Evolutionary conservation across 2,113 vertebrate species (phyloP).

Genomic region (Canis aureus): DNA sequence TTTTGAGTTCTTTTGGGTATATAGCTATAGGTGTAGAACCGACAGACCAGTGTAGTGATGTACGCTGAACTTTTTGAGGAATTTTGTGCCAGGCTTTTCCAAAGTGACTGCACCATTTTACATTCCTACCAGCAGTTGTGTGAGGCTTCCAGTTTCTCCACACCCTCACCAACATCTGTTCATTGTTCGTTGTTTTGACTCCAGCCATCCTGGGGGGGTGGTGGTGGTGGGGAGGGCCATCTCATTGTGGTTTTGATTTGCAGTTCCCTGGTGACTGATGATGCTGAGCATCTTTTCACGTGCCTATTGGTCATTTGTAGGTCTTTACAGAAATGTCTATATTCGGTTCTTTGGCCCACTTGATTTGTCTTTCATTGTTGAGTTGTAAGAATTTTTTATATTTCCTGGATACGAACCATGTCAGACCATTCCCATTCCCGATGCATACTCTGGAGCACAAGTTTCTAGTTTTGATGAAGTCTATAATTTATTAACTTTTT

Average conservation of each 20-base stretch:
- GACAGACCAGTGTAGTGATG: neutral
- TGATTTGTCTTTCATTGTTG: neutral
- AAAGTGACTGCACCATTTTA: neutral
- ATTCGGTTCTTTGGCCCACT: neutral
- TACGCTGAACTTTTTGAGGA: neutral
- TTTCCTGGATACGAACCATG: neutral
- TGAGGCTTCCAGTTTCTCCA: neutral
- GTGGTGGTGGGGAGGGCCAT: neutral
- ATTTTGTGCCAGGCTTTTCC: neutral
- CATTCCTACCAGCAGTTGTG: neutral
- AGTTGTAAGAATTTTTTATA: neutral
- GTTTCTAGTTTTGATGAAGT: neutral
- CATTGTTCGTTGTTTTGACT: neutral
- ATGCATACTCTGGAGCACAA: neutral
- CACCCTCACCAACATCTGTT: neutral
- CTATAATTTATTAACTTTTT: neutral
- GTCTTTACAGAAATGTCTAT: neutral
- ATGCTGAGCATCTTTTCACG: neutral
- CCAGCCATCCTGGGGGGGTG: neutral
- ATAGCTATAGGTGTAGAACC: neutral
- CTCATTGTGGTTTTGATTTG: neutral
- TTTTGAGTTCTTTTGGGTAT: neutral
- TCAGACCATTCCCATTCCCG: neutral
- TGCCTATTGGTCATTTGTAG: neutral
- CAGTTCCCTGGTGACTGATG: neutral